Evolutionary conservation across 2,797 vertebrate species (phyloP).

Genomic region (Huso huso): DNA sequence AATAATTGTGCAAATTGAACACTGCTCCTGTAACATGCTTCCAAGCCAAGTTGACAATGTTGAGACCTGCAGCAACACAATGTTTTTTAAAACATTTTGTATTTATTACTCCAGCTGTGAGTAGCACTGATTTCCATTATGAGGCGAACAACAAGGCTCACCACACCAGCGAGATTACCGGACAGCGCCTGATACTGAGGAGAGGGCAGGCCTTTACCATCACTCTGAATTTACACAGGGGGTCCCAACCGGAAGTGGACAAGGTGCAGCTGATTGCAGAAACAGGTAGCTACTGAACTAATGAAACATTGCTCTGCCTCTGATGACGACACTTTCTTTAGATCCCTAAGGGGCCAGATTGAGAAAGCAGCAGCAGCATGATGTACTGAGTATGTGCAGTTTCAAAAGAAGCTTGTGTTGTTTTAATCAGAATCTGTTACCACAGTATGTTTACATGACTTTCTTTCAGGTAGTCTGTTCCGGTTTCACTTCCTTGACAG

Average conservation of each 20-base stretch:
- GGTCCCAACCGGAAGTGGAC: slow-evolving; percentile 23
- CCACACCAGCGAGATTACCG: slow-evolving; percentile 53
- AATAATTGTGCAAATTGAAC: no score
- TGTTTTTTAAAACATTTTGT: no score
- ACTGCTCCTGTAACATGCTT: no score
- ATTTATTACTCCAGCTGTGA: slow-evolving; percentile 19
- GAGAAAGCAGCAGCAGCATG: no score
- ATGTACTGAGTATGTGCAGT: neutral
- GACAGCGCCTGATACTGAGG: slow-evolving; percentile 45
- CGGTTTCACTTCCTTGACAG: no score
- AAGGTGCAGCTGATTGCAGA: slow-evolving; percentile 43
- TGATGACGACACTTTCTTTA: no score
- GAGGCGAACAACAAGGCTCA: slow-evolving; percentile 51
- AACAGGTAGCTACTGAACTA: slow-evolving; percentile 46
- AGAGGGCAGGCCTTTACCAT: slow-evolving; percentile 62
- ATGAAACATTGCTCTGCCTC: neutral
- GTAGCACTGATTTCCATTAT: slow-evolving; percentile 33
- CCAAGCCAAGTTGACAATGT: no score
- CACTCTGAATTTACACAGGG: slow-evolving; percentile 39
- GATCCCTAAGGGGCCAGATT: neutral
- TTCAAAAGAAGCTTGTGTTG: neutral
- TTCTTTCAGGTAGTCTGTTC: no score
- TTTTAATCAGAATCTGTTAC: neutral
- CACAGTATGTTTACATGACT: neutral
- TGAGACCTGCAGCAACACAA: no score